Conservation (phyloP, 2,888 invertebrate genomes). For the Lordiphosa fenestrarum region DNA sequence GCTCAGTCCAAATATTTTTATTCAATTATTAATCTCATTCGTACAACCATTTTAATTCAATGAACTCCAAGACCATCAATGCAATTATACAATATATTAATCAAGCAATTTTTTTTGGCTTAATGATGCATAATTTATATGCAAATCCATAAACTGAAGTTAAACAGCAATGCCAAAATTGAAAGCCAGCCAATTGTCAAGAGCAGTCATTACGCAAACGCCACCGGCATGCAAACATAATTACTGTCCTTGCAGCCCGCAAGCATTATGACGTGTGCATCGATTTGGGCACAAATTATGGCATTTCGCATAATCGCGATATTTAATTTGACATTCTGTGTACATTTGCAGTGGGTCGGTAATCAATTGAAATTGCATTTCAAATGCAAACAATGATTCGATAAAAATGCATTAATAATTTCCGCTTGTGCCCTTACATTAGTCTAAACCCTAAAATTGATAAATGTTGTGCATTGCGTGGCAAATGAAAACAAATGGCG, state of each 20-base stretch:
- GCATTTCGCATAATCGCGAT: not conserved
- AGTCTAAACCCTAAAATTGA: no score
- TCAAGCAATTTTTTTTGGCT: slow-evolving; percentile 1
- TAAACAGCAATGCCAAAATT: not conserved
- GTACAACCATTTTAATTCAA: no score
- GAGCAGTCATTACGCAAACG: slow-evolving; percentile 28
- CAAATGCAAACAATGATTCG: no score
- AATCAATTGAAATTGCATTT: slow-evolving; percentile 1
- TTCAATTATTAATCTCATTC: no score
- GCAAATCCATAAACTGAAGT: slow-evolving; percentile 22
- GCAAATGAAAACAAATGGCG: slow-evolving; percentile 38
- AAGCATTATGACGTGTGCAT: slow-evolving; percentile 4
- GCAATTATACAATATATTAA: no score
- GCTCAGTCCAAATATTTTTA: no score
- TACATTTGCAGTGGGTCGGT: not conserved
- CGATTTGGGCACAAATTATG: slow-evolving; percentile 11
- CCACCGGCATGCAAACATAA: slow-evolving; percentile 28
- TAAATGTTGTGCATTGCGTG: no score
- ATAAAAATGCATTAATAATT: no score
- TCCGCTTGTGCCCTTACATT: no score
- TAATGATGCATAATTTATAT: slow-evolving; percentile 17
- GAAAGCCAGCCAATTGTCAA: slow-evolving; percentile 15
- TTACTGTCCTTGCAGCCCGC: slow-evolving; percentile 6
- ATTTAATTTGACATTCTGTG: slow-evolving; percentile 4
- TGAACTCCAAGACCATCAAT: no score